phyloP scores from a whole-genome alignment of 1,140 invertebrate genomes.

The Brachionus rotundiformis region DNA sequence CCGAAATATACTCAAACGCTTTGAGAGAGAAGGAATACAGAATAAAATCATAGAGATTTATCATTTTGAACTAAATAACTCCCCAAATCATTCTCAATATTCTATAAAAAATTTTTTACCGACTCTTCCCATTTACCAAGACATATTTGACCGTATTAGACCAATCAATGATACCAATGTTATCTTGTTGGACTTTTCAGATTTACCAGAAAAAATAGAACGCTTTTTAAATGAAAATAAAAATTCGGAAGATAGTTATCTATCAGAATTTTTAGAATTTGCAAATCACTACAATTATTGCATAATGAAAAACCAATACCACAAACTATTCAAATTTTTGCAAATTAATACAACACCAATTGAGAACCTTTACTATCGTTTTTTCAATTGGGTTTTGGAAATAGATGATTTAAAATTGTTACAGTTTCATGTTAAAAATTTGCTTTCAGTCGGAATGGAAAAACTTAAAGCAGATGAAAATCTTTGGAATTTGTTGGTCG shows the following conservation, averaged over 20 bases:
- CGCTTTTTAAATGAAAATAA: not conserved
- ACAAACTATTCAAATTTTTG: not conserved
- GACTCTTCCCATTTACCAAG: not conserved
- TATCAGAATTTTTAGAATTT: conserved; percentile 6
- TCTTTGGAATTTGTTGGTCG: not conserved
- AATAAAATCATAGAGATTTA: too few species aligned
- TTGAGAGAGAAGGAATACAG: too few species aligned
- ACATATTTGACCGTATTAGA: not conserved
- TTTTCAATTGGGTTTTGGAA: conserved; percentile 1
- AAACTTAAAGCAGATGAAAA: not conserved
- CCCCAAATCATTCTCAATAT: not conserved
- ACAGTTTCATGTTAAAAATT: not conserved
- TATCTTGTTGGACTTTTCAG: not conserved
- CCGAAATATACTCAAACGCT: not conserved
- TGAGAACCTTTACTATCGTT: not conserved
- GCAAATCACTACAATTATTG: not conserved
- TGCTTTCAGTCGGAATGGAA: not conserved
- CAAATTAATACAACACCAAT: not conserved
- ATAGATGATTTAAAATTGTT: not conserved
- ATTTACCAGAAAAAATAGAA: not conserved
- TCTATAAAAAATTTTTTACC: not conserved
- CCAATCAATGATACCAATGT: not conserved
- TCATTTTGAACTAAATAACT: too few species aligned
- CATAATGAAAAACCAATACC: not conserved
- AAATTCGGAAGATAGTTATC: not conserved